These are phyloP conservation scores for Typhlichthys subterraneus DNA, from an alignment of 2,797 vertebrate species.

Conservation along the genomic window DNA sequence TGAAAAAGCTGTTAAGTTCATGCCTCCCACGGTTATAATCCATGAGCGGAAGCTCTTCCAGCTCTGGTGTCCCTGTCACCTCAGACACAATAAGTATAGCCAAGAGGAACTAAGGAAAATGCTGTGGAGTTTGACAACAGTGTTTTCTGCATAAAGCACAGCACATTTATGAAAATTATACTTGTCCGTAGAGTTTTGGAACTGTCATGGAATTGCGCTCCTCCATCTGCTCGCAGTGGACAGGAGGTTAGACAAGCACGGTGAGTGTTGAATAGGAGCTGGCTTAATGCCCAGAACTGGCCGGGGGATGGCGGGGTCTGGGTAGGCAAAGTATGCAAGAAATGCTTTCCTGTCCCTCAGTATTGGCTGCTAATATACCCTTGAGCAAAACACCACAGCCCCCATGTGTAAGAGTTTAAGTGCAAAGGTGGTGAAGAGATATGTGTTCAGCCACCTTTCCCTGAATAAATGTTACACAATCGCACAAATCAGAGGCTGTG, in stretches of 20 bases:
- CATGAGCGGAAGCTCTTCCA: neutral
- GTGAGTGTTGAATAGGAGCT: no score
- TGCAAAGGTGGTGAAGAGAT: no score
- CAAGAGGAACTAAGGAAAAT: neutral
- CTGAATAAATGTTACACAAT: no score
- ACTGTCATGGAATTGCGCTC: neutral
- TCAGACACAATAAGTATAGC: no score
- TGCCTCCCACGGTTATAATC: conserved; percentile 5
- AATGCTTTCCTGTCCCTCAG: no score
- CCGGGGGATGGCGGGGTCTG: no score
- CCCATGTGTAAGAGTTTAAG: no score
- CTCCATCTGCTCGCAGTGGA: neutral
- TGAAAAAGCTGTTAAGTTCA: conserved; percentile 2
- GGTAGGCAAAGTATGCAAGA: no score
- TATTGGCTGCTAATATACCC: no score
- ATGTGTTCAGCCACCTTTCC: no score
- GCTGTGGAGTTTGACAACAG: neutral
- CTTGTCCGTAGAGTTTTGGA: neutral
- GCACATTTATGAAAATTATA: neutral
- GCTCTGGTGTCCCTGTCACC: neutral
- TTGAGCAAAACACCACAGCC: no score
- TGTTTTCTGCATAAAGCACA: neutral
- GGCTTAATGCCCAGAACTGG: no score
- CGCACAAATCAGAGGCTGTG: neutral
- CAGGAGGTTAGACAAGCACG: neutral